Conservation (phyloP, 23 tunicate genomes). For the Diplosoma virens region DNA sequence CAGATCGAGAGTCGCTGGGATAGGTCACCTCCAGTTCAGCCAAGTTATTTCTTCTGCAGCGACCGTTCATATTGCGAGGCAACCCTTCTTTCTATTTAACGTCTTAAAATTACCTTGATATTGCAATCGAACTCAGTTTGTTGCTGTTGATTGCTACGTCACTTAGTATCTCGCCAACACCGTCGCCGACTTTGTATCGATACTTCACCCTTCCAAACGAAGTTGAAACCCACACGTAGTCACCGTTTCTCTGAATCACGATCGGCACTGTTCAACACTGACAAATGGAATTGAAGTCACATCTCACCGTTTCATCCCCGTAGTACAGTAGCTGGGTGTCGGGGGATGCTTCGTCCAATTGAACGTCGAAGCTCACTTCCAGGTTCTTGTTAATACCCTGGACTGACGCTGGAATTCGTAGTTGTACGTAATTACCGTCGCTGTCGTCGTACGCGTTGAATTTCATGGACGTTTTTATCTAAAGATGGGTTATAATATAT, state of each 20-base stretch:
- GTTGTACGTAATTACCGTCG: slow-evolving; percentile 35
- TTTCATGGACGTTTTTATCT: slow-evolving; percentile 48
- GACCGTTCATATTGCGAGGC: too few species aligned
- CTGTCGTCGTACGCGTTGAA: not conserved
- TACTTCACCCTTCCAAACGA: slow-evolving; percentile 46
- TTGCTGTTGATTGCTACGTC: slow-evolving; percentile 31
- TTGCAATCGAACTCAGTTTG: slow-evolving; percentile 38
- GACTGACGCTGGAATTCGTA: slow-evolving; percentile 40
- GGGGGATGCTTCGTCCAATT: slow-evolving; percentile 15
- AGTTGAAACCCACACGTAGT: slow-evolving; percentile 58
- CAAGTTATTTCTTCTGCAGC: too few species aligned
- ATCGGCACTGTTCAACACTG: too few species aligned
- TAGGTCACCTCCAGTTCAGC: slow-evolving; percentile 28
- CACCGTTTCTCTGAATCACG: slow-evolving; percentile 48
- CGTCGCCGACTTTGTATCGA: slow-evolving; percentile 68
- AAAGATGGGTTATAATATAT: too few species aligned
- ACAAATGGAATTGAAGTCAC: too few species aligned
- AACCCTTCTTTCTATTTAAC: too few species aligned
- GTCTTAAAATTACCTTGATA: slow-evolving; percentile 30
- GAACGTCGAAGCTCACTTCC: slow-evolving; percentile 25
- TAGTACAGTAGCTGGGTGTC: slow-evolving; percentile 54
- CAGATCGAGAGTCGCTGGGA: not conserved
- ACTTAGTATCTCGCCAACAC: slow-evolving; percentile 48
- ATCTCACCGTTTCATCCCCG: slow-evolving; percentile 61
- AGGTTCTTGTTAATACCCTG: slow-evolving; percentile 24